phyloP scores from a whole-genome alignment of 2,888 invertebrate species.

The Theristus sp. region DNA sequence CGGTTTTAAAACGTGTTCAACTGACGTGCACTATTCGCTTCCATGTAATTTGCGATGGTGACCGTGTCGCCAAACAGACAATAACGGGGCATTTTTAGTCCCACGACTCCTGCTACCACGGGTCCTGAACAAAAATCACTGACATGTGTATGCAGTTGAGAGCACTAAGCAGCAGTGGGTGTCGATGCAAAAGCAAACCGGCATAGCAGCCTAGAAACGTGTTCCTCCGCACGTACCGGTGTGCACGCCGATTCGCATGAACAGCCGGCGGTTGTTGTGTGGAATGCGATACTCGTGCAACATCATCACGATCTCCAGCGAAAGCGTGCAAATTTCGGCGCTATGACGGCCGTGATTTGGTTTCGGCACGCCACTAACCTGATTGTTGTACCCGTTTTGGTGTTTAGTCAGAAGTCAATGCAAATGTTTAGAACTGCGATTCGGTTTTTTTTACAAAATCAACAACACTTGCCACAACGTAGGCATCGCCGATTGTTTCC shows the following conservation, averaged over 20 bases:
- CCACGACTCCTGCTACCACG: background rate
- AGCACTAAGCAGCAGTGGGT: too few species aligned
- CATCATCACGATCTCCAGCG: background rate
- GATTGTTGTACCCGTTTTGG: too few species aligned
- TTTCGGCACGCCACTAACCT: background rate
- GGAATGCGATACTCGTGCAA: slow-evolving; percentile 1
- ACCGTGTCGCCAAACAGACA: background rate
- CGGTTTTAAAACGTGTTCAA: too few species aligned
- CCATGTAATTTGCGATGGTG: background rate
- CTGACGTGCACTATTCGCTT: background rate
- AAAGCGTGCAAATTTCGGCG: slow-evolving; percentile 3
- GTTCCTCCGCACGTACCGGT: background rate
- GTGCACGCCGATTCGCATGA: slow-evolving; percentile 6
- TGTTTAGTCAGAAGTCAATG: too few species aligned
- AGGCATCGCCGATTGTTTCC: slow-evolving; percentile 1
- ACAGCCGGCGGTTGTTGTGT: background rate
- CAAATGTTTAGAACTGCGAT: too few species aligned
- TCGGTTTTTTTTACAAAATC: too few species aligned
- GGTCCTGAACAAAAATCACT: background rate
- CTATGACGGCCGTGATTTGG: background rate
- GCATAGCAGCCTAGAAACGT: background rate
- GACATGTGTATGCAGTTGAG: too few species aligned
- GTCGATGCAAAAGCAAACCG: background rate
- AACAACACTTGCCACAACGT: background rate
- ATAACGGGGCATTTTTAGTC: background rate